Evolutionary conservation across 2,797 vertebrate species (phyloP), one percentile per base, ranked within the genome.

Genomic region (Semaprochilodus insignis): DNA sequence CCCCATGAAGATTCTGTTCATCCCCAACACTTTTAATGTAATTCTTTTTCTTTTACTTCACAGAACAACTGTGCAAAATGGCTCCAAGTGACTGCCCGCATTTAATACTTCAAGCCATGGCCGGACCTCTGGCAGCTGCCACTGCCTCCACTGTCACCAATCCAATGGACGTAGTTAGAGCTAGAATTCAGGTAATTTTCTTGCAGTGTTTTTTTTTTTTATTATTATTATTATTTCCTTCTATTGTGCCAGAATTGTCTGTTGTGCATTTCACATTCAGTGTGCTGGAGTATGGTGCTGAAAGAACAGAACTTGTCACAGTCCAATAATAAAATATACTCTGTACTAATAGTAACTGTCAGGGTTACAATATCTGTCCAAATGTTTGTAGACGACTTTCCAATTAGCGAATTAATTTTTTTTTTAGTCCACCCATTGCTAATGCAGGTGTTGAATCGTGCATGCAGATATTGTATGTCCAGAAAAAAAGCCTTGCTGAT

Each of bases 141-240:
- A 99, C 98, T 0, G 97, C 98, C 70, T 97, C 97, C 27, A 96
- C 97, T 0, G 95, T 99, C 91, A 99, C 98, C 91, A 99, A 99
- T 88, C 98, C 98, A 0, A 99, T 99, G 98, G 98, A 99, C 3
- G 97, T 99, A 76, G 95, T 99, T 86, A 92, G 98, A 88, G 96
- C 97, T 15, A 94, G 98, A 57, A 96, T 99, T 3, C 98, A 99
- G 97, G 98, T 99, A 90, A 86, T n/a, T 21, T 25, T 2, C 5
- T 0, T 48, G 13, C 21, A 65, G 16, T 34, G 14, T 2, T n/a
- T 59, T 15, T 23, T n/a, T 57, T 0, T 57, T 57, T 21, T 4
- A 36, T 36, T 36, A 36, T 36, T 2, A 36, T 6, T 36, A 2
- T 7, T 48, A 66, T 34, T 65, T 10, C 4, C 4, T 65, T 63